Base-by-base conservation (phyloP, 2,113 vertebrate genomes). In the Misgurnus mizolepis region DNA sequence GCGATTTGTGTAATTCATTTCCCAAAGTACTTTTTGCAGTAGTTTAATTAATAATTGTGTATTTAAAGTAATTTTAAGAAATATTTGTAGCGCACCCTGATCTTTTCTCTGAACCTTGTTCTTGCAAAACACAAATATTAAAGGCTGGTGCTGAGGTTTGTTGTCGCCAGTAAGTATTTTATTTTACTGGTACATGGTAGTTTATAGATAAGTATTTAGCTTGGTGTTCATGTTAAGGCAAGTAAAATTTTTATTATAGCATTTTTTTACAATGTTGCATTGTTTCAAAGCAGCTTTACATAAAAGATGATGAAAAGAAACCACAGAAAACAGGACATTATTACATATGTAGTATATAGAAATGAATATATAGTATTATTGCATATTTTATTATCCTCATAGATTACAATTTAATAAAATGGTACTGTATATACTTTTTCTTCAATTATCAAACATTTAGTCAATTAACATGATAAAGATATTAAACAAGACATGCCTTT, bases 1-100 rank as follows among this genome's bases (percentile, higher is more conserved):
- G 68, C 14, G 4, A 10, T 71, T 71, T 71, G 68, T 53, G 68
- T 7, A 71, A 58, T 72, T 53, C 45, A 9, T 45, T n/a, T 67
- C 7, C 27, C 14, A n/a, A 2, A 17, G 9, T 8, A 0, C 9
- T 41, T 58, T 58, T 72, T 14, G 1, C 2, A 18, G 7, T 60
- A 43, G 17, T 22, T 60, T 7, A 43, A 73, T 17, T 12, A 60
- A 41, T 43, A 39, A 73, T 58, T 3, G 17, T 58, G 39, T 55
- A 55, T 45, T 60, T 22, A 45, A 73, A 72, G 22, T 72, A 2
- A 34, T 34, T 34, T 1, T 34, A 7, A 5, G 27, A 18, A 10
- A 73, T 60, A 15, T 60, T 60, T 61, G 55, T 58, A 45, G 45
- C n/a, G 10, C 67, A 70, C 67, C 7, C 47, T 56, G 50, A 56